Evolutionary conservation across 2,113 vertebrate species (phyloP).

Genomic region (Hippocampus barbouri): DNA sequence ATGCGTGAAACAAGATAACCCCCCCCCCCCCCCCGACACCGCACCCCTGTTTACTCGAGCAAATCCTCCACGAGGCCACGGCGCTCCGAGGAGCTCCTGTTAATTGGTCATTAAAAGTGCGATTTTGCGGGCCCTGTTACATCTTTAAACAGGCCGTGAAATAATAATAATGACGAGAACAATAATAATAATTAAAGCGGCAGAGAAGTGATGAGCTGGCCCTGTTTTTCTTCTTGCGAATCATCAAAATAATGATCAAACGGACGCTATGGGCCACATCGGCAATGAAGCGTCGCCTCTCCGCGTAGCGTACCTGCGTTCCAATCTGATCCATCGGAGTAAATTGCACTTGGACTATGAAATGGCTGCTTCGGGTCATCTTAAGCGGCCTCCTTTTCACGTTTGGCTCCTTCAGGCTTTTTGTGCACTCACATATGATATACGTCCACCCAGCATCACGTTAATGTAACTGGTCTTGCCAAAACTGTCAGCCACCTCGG

Average conservation of each 20-base stretch:
- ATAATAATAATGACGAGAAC: slow-evolving; percentile 75
- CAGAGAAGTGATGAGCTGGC: neutral
- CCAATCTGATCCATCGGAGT: too few relatives aligned
- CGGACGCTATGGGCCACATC: too few relatives aligned
- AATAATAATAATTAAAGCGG: neutral
- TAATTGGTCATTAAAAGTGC: slow-evolving; percentile 82
- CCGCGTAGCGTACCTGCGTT: neutral
- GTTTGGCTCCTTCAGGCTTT: too few relatives aligned
- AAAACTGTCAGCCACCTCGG: too few relatives aligned
- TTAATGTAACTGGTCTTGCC: too few relatives aligned
- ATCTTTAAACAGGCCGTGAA: slow-evolving; percentile 80
- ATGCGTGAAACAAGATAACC: slow-evolving; percentile 61
- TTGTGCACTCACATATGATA: too few relatives aligned
- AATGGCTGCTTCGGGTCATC: too few relatives aligned
- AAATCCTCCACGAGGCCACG: slow-evolving; percentile 64
- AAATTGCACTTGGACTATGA: too few relatives aligned
- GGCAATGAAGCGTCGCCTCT: neutral
- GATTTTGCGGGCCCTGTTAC: slow-evolving; percentile 73
- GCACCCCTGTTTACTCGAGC: slow-evolving; percentile 70
- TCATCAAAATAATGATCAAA: neutral
- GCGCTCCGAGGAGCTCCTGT: slow-evolving; percentile 63
- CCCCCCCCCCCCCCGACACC: slow-evolving; percentile 45
- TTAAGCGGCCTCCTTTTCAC: too few relatives aligned
- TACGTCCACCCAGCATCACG: too few relatives aligned
- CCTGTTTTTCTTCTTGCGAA: neutral